These are phyloP conservation scores for Osmerus eperlanus DNA, from an alignment of 2,113 vertebrate species.

Conservation along the genomic window DNA sequence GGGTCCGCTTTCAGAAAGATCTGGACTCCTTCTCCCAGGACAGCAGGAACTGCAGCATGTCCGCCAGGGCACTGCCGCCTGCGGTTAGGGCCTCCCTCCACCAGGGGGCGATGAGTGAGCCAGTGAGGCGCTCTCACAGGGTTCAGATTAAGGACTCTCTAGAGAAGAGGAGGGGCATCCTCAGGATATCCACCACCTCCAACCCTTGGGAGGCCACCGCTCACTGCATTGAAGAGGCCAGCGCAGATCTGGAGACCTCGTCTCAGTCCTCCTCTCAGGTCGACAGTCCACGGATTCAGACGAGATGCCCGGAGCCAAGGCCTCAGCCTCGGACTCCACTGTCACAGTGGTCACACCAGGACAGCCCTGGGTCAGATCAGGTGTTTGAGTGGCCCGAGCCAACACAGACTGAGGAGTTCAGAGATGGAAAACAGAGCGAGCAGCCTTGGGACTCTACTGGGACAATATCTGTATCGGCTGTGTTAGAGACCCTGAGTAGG, in stretches of 20 bases:
- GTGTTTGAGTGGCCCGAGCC: constrained; percentile 29
- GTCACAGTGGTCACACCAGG: constrained; percentile 31
- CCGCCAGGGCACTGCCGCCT: constrained; percentile 40
- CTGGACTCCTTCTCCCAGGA: constrained; percentile 66
- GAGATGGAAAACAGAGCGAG: constrained; percentile 18
- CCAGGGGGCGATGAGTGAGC: constrained; percentile 80
- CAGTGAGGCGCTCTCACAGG: constrained; percentile 74
- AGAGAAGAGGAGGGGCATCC: constrained; percentile 65
- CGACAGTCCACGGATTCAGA: constrained; percentile 17
- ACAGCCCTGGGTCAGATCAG: constrained; percentile 12
- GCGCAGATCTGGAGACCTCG: constrained; percentile 51
- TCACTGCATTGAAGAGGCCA: constrained; percentile 37
- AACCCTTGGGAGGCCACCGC: constrained; percentile 25
- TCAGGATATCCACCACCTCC: constrained; percentile 77
- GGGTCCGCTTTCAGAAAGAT: constrained; percentile 75
- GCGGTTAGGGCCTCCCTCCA: constrained; percentile 56
- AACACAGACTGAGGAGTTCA: constrained; percentile 14
- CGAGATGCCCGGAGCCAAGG: constrained; percentile 23
- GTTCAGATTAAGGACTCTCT: constrained; percentile 74
- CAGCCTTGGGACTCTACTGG: constrained; percentile 3
- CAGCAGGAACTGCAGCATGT: constrained; percentile 63
- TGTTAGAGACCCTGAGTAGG: not conserved
- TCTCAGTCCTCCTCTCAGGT: constrained; percentile 26
- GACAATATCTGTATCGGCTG: constrained; percentile 22
- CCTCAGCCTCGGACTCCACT: constrained; percentile 30